Evolutionary conservation across 1,140 invertebrate species (phyloP), one percentile per base, ranked within the genome.

Genomic region (Proales similis): DNA sequence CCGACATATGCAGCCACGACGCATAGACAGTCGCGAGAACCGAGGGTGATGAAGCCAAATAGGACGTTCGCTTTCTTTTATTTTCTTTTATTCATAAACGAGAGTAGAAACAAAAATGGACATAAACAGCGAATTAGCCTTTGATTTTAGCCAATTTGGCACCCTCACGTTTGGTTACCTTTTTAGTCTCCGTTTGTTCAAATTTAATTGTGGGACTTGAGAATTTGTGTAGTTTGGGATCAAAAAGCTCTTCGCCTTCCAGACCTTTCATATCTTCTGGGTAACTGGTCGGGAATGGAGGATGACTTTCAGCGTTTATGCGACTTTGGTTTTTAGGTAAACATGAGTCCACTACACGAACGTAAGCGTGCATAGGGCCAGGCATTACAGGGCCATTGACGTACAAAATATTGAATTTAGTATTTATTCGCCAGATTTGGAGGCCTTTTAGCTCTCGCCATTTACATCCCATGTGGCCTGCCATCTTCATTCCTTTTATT

Each of bases 391-490:
- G 80, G n/a, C 89, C 90, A 65, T 81, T 73, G 7, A 93, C 83
- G 80, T 85, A 97, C 19, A 97, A 78, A 0, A 95, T 83, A 79
- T 95, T 94, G 70, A 90, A 85, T 71, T 90, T 88, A 11, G 86
- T 89, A 72, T 96, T 93, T 33, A 95, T 89, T 65, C 91, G 81
- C 72, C 86, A 81, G 67, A 97, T 85, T 48, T 84, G 83, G 4
- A 88, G 71, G 19, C 89, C 90, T 69, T 79, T 79, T 11, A 82
- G 67, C 30, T 80, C 79, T 66, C 85, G 80, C 79, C 82, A 71
- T 42, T 87, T 64, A 76, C 76, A 76, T 70, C 94, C 94, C 92
- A 97, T 96, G 69, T 93, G 87, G 30, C 94, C 94, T 38, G 91
- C 90, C 85, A 98, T 82, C 79, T 93, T 92, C 26, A 87, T 92